Percentiles rank a stretch among this genome's conserved stretches.
These are phyloP conservation scores for Dendrolimus pini DNA, from an alignment of 2,888 invertebrate species.

Conservation along the genomic window DNA sequence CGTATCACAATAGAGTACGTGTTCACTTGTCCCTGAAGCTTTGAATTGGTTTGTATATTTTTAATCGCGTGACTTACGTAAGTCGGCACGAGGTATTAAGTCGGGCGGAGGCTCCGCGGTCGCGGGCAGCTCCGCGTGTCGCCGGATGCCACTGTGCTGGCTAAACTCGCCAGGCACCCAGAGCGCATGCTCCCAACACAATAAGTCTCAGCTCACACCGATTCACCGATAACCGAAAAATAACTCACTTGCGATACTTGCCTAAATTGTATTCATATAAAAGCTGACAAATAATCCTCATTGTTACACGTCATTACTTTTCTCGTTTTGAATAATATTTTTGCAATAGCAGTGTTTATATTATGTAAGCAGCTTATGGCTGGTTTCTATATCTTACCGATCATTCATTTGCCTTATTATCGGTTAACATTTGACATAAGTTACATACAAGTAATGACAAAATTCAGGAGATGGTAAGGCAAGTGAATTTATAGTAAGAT, in stretches of 20 bases:
- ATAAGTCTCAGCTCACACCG: slow-evolving; percentile 58
- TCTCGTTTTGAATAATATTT: too few relatives aligned
- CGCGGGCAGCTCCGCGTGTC: slow-evolving; percentile 43
- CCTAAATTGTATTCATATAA: too few relatives aligned
- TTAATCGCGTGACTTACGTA: slow-evolving; percentile 57
- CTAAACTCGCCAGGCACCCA: slow-evolving; percentile 27
- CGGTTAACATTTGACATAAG: too few relatives aligned
- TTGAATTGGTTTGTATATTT: slow-evolving; percentile 18
- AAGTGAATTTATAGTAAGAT: too few relatives aligned
- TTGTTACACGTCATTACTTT: not conserved
- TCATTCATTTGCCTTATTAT: too few relatives aligned
- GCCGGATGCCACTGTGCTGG: slow-evolving; percentile 50
- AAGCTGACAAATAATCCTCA: slow-evolving; percentile 1
- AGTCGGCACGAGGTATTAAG: slow-evolving; percentile 31
- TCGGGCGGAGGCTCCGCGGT: slow-evolving; percentile 15
- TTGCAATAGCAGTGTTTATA: too few relatives aligned
- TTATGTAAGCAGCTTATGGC: slow-evolving; percentile 14
- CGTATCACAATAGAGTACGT: not conserved
- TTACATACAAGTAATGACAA: too few relatives aligned
- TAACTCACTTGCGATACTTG: too few relatives aligned
- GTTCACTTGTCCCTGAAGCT: slow-evolving; percentile 14
- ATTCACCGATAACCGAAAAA: slow-evolving; percentile 18
- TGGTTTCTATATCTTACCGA: not conserved
- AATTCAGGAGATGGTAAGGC: too few relatives aligned
- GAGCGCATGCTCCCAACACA: slow-evolving; percentile 64